Base-by-base conservation (phyloP, 1,140 invertebrate species). In the Patella vulgata region DNA sequence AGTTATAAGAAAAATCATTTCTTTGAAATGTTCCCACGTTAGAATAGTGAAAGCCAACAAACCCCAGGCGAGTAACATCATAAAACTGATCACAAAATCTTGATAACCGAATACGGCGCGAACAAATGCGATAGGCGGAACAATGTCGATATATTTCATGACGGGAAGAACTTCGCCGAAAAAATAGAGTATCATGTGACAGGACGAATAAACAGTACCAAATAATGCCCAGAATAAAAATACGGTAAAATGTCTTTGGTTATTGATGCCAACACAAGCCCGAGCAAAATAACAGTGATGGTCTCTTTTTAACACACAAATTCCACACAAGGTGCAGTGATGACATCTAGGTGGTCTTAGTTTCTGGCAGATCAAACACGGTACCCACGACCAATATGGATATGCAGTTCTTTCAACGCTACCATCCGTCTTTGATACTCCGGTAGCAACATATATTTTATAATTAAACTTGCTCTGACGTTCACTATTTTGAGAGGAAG, bases 211-310 rank as follows among this genome's bases (percentile, higher is more conserved):
- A 0, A 59, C 42, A 1, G 48, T 60, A 14, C 43, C 56, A 5
- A 64, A 28, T 1, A 59, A 43, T 17, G 31, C 52, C 68, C 69
- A 91, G 21, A 93, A 80, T 21, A 93, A 82, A 77, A 95, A 93
- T 72, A 91, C 89, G 5, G 93, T 84, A 77, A 96, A 97, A 81
- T 93, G 96, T 75, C 95, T 87, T 71, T 92, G 90, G 84, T 97
- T 97, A 52, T 88, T 87, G 77, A 95, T 91, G 1, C 95, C 96
- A 21, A 97, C 86, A 82, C 95, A 97, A 74, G 90, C 91, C n/a
- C 90, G 91, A 23, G 92, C 90, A 81, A 97, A 97, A 42, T 91
- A 90, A 78, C 96, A 98, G 79, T 98, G 96, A 84, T 98, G 96
- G 80, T 98, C 95, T 70, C 95, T 87, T 81, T 77, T 77, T 46